Evolutionary conservation across 2,797 vertebrate genomes (phyloP).

Genomic region (Acrocephalus scirpaceus): DNA sequence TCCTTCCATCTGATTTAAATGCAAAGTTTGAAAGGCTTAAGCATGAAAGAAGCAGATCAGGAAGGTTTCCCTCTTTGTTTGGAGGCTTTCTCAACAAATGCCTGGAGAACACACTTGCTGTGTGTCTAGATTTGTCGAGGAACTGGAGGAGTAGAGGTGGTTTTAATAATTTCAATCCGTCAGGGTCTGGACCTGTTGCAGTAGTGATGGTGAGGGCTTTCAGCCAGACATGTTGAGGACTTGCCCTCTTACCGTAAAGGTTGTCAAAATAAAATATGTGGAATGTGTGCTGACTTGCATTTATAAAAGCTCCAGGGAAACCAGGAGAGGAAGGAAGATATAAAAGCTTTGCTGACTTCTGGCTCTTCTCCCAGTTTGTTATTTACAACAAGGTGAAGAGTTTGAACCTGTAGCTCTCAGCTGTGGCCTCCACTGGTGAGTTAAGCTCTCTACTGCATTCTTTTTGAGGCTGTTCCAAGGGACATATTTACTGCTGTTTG

Average conservation of each 20-base stretch:
- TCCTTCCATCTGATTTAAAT: background rate
- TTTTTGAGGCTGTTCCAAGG: constrained; percentile 27
- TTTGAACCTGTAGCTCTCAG: constrained; percentile 39
- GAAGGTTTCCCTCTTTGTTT: background rate
- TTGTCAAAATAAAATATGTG: background rate
- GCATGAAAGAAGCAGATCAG: background rate
- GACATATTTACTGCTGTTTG: background rate
- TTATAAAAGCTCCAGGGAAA: background rate
- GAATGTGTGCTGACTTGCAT: constrained; percentile 29
- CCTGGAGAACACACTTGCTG: background rate
- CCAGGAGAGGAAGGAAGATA: constrained; percentile 32
- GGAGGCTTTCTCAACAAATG: background rate
- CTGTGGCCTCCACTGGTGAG: background rate
- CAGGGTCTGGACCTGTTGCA: background rate
- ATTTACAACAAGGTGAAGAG: constrained; percentile 38
- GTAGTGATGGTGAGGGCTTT: background rate
- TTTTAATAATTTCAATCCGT: background rate
- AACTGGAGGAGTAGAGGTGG: background rate
- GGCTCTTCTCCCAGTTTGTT: constrained; percentile 43
- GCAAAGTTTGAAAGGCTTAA: background rate
- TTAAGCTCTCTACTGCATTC: background rate
- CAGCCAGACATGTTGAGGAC: background rate
- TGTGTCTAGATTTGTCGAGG: background rate
- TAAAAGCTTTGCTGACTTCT: constrained; percentile 15
- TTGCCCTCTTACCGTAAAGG: background rate